Evolutionary conservation across 2,113 vertebrate genomes (phyloP).

Genomic region (Oreocharis arfaki): DNA sequence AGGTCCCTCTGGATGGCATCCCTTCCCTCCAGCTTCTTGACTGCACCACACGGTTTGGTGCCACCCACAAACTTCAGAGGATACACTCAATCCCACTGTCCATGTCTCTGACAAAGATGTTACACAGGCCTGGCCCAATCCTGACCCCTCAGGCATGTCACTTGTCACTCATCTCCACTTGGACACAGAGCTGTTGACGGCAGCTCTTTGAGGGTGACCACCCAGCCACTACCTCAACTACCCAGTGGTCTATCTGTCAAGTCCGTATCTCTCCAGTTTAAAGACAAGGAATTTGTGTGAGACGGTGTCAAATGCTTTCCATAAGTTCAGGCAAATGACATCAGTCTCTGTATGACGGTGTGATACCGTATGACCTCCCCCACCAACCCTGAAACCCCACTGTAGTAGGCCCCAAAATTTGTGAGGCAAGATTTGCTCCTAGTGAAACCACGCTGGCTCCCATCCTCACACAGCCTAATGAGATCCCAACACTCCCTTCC

Average conservation of each 20-base stretch:
- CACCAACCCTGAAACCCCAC: not conserved
- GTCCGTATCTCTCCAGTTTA: not conserved
- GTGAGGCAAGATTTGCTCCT: not conserved
- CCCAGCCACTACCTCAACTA: not conserved
- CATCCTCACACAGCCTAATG: accelerated
- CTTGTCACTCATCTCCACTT: not conserved
- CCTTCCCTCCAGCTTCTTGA: not conserved
- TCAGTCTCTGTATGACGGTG: not conserved
- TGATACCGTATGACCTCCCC: not conserved
- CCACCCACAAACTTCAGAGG: not conserved
- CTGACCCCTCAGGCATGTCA: accelerated
- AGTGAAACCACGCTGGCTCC: not conserved
- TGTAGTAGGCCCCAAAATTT: accelerated
- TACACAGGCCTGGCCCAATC: not conserved
- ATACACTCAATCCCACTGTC: not conserved
- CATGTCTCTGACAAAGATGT: not conserved
- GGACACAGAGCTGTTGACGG: not conserved
- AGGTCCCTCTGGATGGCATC: not conserved
- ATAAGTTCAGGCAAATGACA: not conserved
- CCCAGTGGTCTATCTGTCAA: accelerated
- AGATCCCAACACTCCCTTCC: accelerated
- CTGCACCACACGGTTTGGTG: not conserved
- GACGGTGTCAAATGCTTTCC: not conserved
- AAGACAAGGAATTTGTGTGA: not conserved
- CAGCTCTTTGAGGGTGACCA: no score